Base-by-base conservation (phyloP, 2,113 vertebrate genomes). In the Ameiurus melas region DNA sequence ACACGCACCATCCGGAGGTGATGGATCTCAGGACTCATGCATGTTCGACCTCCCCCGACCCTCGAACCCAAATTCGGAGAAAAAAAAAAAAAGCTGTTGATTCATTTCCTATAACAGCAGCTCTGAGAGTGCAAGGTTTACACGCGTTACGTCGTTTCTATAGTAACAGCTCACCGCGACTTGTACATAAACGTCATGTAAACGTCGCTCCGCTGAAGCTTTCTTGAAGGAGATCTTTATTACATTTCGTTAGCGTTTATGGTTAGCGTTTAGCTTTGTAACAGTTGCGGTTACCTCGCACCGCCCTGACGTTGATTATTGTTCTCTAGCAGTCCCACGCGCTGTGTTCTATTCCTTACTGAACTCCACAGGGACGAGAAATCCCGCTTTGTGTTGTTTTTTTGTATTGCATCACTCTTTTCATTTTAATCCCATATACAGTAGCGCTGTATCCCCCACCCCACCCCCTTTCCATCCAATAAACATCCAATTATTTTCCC, bases 331-430 rank as follows among this genome's bases (percentile, higher is more conserved):
- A 14, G 19, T 12, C 75, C 6, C 8, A 25, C 78, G 6, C 55
- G 25, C n/a, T 22, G n/a, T 20, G 55, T 30, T 81, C 10, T 13
- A 55, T 80, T 57, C 53, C 51, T 30, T 57, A 55, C n/a, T 53
- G 14, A 13, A 58, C 79, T 10, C n/a, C 27, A 57, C 53, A 62
- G 7, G 39, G 17, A 36, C 17, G 58, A 20, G 53, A 58, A 58
- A 36, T 33, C 10, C 27, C 3, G 3, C 1, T 33, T 43, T 43
- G 36, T 39, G 10, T 81, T 53, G 57, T 81, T 7, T 47, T 6
- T 47, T 47, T 47, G 43, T 22, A 81, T 81, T 58, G 79, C 79
- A 83, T 83, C 82, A 16, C 3, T 9, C 81, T 83, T 83, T 64
- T 66, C 10, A 6, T 83, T 64, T 13, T 62, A 27, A 64, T 83